phyloP scores from a whole-genome alignment of 2,888 invertebrate genomes.

The Thecophora atra region DNA sequence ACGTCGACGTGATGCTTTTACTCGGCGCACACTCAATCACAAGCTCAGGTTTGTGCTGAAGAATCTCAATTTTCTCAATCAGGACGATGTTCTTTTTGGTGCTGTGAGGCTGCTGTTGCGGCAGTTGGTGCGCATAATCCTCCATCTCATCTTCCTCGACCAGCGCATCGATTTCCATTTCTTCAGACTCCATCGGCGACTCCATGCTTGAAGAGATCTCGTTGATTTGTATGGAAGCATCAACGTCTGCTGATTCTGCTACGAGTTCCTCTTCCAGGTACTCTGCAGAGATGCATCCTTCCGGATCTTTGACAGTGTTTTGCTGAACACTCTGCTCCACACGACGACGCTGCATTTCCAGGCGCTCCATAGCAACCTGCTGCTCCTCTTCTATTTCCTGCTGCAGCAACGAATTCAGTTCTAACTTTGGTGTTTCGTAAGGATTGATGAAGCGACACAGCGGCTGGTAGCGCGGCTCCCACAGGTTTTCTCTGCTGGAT shows the following conservation, averaged over 20 bases:
- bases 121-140: not conserved
- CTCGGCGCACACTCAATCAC: slow-evolving; percentile 17
- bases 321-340: slow-evolving; percentile 2
- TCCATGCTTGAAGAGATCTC: slow-evolving; percentile 73
- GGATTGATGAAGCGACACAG: not conserved
- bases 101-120: not conserved
- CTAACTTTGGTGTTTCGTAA: slow-evolving; percentile 41
- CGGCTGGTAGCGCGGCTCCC: slow-evolving; percentile 17
- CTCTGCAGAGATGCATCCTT: slow-evolving; percentile 20
- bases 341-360: slow-evolving; percentile 46
- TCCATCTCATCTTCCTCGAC: slow-evolving; percentile 11
- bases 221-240: slow-evolving; percentile 72
- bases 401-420: slow-evolving; percentile 57
- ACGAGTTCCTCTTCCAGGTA: slow-evolving; percentile 37
- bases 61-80: slow-evolving; percentile 46
- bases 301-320: not conserved
- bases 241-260: slow-evolving; percentile 44
- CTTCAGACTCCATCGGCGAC: slow-evolving; percentile 16
- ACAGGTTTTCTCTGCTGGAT: slow-evolving; percentile 12
- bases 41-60: slow-evolving; percentile 34
- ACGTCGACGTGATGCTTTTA: slow-evolving; percentile 16
- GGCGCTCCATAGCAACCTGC: slow-evolving; percentile 55
- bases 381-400: slow-evolving; percentile 60
- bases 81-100: slow-evolving; percentile 29
- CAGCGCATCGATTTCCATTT: slow-evolving; percentile 33